Conservation (phyloP, 2,797 vertebrate species). For the Pseudochirops corinnae region DNA sequence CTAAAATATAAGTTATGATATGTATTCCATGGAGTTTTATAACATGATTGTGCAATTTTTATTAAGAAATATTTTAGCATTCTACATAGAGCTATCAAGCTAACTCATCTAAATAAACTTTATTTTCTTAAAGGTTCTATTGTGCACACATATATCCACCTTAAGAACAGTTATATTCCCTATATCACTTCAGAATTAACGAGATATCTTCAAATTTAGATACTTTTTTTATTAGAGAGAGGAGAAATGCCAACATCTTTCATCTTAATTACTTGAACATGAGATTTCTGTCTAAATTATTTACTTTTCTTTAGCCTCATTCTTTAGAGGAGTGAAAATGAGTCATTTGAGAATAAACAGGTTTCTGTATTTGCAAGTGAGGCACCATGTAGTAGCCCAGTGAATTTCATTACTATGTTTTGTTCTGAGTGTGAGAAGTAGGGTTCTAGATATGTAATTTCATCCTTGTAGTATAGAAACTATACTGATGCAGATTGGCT, state of each 20-base stretch:
- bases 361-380: neutral
- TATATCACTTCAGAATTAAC: neutral
- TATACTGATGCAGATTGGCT: neutral
- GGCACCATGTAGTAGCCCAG: neutral
- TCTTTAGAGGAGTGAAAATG: constrained; percentile 36
- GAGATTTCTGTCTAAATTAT: constrained; percentile 24
- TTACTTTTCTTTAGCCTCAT: constrained; percentile 20
- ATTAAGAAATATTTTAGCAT: constrained; percentile 1
- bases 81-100: neutral
- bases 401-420: neutral
- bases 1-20: neutral
- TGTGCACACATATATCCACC: neutral
- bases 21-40: neutral
- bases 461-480: neutral
- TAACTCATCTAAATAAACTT: neutral
- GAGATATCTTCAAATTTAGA: neutral
- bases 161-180: neutral
- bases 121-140: neutral
- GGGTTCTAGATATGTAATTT: neutral
- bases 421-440: neutral
- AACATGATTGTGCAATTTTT: neutral
- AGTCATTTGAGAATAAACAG: neutral
- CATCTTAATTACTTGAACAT: constrained; percentile 21
- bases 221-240: neutral
- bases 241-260: neutral